A percentile compares a stretch with the other conserved stretches of the same genome.
phyloP scores from a whole-genome alignment of 2,888 invertebrate species.

The Lumbricus terrestris region DNA sequence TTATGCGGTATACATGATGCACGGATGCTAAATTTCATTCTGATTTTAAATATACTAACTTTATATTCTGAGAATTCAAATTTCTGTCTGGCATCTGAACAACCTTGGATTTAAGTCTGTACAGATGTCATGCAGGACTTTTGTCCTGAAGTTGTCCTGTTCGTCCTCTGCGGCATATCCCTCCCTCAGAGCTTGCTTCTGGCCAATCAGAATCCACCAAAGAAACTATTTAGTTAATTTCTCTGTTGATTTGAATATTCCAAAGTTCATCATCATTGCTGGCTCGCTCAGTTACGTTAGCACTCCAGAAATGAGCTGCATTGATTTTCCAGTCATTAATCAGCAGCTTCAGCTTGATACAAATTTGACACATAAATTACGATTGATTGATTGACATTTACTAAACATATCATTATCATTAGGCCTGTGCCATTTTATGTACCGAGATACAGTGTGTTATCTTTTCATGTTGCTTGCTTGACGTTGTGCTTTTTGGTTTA shows the following conservation, averaged over 20 bases:
- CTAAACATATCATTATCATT: too few species aligned
- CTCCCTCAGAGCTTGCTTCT: background rate
- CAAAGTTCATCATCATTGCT: background rate
- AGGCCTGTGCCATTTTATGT: too few species aligned
- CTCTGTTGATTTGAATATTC: background rate
- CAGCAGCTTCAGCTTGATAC: too few species aligned
- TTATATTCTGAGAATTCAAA: background rate
- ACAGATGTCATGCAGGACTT: background rate
- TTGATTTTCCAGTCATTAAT: too few species aligned
- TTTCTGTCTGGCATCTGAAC: background rate
- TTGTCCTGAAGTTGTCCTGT: background rate
- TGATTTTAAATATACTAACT: too few species aligned
- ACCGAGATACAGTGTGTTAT: too few species aligned
- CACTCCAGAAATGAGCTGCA: too few species aligned
- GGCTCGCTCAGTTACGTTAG: too few species aligned
- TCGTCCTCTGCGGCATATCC: background rate
- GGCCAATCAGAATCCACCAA: background rate
- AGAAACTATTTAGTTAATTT: background rate
- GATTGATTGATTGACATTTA: too few species aligned
- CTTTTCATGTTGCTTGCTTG: background rate
- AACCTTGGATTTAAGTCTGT: background rate
- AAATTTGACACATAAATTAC: too few species aligned
- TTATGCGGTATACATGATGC: too few species aligned
- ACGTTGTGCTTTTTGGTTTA: background rate
- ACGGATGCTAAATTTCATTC: too few species aligned